These are phyloP conservation scores for Dicentrarchus labrax DNA, from an alignment of 2,113 vertebrate species.

Conservation along the genomic window DNA sequence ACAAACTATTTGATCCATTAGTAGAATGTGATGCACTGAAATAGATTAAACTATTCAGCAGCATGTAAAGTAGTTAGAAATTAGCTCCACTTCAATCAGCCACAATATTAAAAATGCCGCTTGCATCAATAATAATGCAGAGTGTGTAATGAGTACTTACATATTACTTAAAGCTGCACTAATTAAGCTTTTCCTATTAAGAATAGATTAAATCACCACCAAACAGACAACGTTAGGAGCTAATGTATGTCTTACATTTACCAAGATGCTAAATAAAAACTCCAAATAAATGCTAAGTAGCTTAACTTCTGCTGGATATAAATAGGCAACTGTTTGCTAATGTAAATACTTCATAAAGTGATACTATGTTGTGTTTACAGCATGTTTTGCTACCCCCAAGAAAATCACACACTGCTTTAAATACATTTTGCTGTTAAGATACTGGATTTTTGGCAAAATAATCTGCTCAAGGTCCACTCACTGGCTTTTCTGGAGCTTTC, in stretches of 20 bases:
- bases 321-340: not conserved
- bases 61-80: not conserved
- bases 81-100: not conserved
- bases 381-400: not conserved
- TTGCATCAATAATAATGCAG: not conserved
- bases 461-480: not conserved
- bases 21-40: not conserved
- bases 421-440: not conserved
- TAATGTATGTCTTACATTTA: not conserved
- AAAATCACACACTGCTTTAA: not conserved
- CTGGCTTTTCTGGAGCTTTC: not conserved
- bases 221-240: not conserved
- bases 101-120: not conserved
- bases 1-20: not conserved
- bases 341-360: not conserved
- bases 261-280: too few relatives aligned
- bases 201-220: not conserved
- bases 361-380: not conserved
- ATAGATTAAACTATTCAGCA: not conserved
- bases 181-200: not conserved
- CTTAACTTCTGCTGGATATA: not conserved
- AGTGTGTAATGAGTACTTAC: too few relatives aligned
- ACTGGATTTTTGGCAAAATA: not conserved
- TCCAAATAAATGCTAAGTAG: not conserved
- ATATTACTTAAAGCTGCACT: not conserved